Conservation (phyloP, 2,113 vertebrate species). For the Monarcha castaneiventris region DNA sequence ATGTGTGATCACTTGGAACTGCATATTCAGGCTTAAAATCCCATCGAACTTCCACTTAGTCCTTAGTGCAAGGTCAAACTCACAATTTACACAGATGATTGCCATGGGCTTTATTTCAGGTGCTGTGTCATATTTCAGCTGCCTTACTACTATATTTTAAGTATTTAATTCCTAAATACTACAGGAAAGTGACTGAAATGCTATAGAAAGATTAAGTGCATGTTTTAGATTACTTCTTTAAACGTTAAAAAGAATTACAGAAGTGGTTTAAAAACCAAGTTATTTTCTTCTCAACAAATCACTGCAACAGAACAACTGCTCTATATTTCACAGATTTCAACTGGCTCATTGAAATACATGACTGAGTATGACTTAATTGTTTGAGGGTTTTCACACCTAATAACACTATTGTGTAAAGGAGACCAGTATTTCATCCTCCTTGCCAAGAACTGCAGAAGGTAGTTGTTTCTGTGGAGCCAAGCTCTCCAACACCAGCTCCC, state of each 20-base stretch:
- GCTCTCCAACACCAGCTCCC: background rate
- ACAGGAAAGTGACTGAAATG: background rate
- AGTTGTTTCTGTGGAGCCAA: background rate
- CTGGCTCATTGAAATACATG: background rate
- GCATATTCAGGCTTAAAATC: background rate
- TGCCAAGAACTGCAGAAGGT: conserved; percentile 12
- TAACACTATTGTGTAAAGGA: background rate
- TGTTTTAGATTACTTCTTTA: background rate
- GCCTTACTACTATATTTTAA: background rate
- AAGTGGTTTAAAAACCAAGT: background rate
- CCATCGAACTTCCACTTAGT: background rate
- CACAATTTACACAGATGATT: background rate
- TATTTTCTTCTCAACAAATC: background rate
- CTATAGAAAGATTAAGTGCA: background rate
- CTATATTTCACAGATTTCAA: background rate
- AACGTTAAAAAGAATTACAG: background rate
- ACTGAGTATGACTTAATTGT: background rate
- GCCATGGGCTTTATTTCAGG: background rate
- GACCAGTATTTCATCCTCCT: background rate
- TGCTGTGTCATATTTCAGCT: background rate
- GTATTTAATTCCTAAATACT: background rate
- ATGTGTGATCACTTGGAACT: background rate
- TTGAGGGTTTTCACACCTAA: background rate
- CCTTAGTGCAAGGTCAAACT: background rate
- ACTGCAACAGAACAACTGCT: background rate